Evolutionary conservation across 2,888 invertebrate species (phyloP).

Genomic region (Allacma fusca): DNA sequence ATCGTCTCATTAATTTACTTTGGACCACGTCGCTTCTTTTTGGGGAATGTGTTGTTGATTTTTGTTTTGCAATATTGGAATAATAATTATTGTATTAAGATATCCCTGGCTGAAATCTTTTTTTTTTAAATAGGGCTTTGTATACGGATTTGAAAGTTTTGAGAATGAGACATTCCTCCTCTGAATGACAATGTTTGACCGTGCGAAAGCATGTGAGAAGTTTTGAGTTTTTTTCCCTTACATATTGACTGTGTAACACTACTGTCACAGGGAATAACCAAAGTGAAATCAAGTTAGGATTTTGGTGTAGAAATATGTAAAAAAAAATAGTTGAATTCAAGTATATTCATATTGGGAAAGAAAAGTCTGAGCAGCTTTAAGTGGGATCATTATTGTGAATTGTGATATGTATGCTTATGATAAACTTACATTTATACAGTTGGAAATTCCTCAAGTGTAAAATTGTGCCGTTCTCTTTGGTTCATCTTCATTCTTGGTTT

Average conservation of each 20-base stretch:
- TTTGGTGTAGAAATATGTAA: slow-evolving; percentile 12
- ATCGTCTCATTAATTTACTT: too few species aligned
- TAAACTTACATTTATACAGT: slow-evolving; percentile 12
- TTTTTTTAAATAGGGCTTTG: too few species aligned
- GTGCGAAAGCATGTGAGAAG: not conserved
- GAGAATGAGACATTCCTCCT: too few species aligned
- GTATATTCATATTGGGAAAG: not conserved
- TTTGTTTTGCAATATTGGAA: too few species aligned
- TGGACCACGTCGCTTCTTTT: too few species aligned
- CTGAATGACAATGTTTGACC: not conserved
- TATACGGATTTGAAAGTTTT: too few species aligned
- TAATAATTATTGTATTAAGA: too few species aligned
- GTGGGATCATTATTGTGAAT: slow-evolving; percentile 18
- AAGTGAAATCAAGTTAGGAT: slow-evolving; percentile 13
- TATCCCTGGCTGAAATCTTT: too few species aligned
- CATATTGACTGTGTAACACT: not conserved
- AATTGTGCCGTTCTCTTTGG: slow-evolving; percentile 32
- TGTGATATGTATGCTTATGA: slow-evolving; percentile 24
- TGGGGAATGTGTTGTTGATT: too few species aligned
- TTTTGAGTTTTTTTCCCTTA: not conserved
- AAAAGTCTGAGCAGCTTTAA: slow-evolving; percentile 16
- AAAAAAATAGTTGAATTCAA: slow-evolving; percentile 7
- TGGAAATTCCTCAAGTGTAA: slow-evolving; percentile 29
- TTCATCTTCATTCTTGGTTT: slow-evolving; percentile 22
- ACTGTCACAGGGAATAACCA: not conserved